Base-by-base conservation (phyloP, 1,140 invertebrate species). In the Marisa cornuarietis region DNA sequence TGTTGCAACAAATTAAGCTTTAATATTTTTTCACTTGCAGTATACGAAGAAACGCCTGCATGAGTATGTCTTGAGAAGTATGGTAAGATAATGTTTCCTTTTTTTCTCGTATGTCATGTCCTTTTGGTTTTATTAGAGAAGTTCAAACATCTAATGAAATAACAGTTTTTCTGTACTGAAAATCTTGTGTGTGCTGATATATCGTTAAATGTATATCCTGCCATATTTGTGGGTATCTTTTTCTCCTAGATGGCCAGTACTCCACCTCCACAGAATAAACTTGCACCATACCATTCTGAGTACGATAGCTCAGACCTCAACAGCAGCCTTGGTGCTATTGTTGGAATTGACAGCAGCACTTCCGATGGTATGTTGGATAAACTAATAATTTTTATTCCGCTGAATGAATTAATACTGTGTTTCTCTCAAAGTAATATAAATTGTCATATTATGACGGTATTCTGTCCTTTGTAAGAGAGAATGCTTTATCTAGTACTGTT, bases 361-460 rank as follows among this genome's bases (percentile, higher is more conserved):
- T 89, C 88, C 54, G 88, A 89, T 85, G 88, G 88, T 89, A 76
- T 42, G 31, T 42, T 42, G 6, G 31, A 42, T 42, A 6, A 74
- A 83, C 79, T 20, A n/a, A n/a, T 24, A n/a, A 62, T n/a, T 31
- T 49, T 72, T 65, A 52, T 31, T 54, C 10, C 14, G 61, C 2
- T 58, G 18, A 20, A 20, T n/a, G 78, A 71, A 20, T 6, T 62
- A 71, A 13, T 13, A n/a, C 16, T 22, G 10, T 49, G 42, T 42
- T 79, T 10, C 52, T 6, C 2, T 18, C 18, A 11, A 51, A 54
- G 52, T 20, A 22, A 11, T 42, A 51, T 20, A n/a, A 4, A 16
- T 72, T 49, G 71, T 79, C 42, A n/a, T n/a, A n/a, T n/a, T n/a
- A n/a, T n/a, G n/a, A n/a, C n/a, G n/a, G n/a, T n/a, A n/a, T n/a